These are phyloP conservation scores for Pterobdella sp. DNA, from an alignment of 2,888 invertebrate genomes.

Conservation along the genomic window DNA sequence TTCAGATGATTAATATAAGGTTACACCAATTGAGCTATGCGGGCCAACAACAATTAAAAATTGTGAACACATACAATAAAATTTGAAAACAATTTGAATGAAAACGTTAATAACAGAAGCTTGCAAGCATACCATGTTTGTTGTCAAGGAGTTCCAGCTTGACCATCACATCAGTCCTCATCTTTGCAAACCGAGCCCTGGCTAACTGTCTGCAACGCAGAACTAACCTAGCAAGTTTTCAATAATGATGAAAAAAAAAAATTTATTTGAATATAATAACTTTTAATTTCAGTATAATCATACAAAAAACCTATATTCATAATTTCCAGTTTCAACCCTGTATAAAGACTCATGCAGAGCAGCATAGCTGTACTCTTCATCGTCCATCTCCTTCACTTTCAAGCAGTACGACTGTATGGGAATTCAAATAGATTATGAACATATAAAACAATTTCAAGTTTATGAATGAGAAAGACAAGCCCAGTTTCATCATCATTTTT, in stretches of 20 bases:
- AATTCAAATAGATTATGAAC: background rate
- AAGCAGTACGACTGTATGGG: constrained; percentile 73
- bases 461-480: background rate
- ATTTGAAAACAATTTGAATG: no score
- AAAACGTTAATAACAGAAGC: no score
- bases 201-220: constrained; percentile 92
- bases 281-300: no score
- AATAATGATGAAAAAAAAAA: background rate
- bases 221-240: constrained; percentile 61
- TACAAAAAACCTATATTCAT: constrained; percentile 72
- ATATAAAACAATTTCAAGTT: background rate
- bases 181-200: constrained; percentile 64
- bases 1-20: no score
- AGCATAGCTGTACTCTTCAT: constrained; percentile 84
- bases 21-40: no score
- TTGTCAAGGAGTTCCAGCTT: constrained; percentile 94
- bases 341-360: constrained; percentile 87
- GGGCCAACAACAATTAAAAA: no score
- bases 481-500: no score
- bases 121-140: constrained; percentile 69
- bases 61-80: no score
- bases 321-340: constrained; percentile 96
- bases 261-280: no score
- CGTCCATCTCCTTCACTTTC: constrained; percentile 99
- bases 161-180: constrained; percentile 74